These are phyloP conservation scores for Syngnathus typhle DNA, from an alignment of 2,113 vertebrate species.

Conservation along the genomic window DNA sequence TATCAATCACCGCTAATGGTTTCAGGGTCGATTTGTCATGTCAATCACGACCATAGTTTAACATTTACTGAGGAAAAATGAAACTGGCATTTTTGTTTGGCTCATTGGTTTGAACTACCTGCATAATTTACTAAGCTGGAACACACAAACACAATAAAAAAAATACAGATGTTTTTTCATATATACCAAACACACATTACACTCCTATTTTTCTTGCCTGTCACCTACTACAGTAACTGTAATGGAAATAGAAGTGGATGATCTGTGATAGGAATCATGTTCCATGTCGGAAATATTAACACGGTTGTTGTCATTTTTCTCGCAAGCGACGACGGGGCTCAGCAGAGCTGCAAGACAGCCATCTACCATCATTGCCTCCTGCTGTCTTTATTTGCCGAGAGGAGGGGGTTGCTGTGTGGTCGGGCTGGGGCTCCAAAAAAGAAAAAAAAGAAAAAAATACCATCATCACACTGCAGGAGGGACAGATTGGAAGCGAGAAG, in stretches of 20 bases:
- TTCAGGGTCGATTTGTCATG: neutral
- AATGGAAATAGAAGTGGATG: neutral
- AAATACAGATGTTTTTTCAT: neutral
- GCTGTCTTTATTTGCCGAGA: slow-evolving; percentile 13
- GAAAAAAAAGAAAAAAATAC: neutral
- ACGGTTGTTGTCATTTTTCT: slow-evolving; percentile 1
- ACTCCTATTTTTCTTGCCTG: neutral
- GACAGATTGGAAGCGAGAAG: neutral
- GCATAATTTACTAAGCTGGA: neutral
- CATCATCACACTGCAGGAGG: slow-evolving; percentile 28
- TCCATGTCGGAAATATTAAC: slow-evolving; percentile 7
- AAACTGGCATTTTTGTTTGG: neutral
- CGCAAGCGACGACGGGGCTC: neutral
- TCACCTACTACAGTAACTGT: neutral
- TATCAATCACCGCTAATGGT: neutral
- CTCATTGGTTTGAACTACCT: neutral
- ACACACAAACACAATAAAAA: neutral
- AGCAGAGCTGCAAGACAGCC: slow-evolving; percentile 3
- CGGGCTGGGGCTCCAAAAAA: neutral
- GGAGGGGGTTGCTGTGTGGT: neutral
- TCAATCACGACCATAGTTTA: neutral
- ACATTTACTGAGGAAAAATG: neutral
- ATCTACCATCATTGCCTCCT: slow-evolving; percentile 19
- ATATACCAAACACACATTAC: neutral
- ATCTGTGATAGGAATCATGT: neutral